Base-by-base conservation (phyloP, 2,797 vertebrate genomes). In the Poecilia picta region DNA sequence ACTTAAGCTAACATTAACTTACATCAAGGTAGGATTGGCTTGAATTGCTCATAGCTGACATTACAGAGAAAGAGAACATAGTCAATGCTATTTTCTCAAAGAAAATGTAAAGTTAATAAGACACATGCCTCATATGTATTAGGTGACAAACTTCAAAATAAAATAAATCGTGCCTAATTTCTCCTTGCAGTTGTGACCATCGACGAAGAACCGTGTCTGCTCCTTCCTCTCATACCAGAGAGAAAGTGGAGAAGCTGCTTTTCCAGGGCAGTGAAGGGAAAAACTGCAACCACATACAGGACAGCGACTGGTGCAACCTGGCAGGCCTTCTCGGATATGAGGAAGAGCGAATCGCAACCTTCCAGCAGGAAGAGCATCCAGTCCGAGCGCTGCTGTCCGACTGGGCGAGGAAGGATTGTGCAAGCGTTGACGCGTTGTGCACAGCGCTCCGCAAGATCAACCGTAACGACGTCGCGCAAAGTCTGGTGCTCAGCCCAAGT, bases 161-260 rank as follows among this genome's bases (percentile, higher is more conserved):
- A 43, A n/a, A 72, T 55, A 53, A 66, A 70, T 5, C 10, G 20
- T 12, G 76, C 0, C 74, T 75, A 1, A 75, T 59, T 49, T 82
- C 4, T 28, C 28, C 62, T 28, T 41, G 55, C 93, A 98, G 97
- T 94, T 0, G 95, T 98, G 77, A 97, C 96, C 81, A 96, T 96
- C 36, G 97, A 98, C 0, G 96, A 97, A 33, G 96, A 91, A 75
- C 97, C 96, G 0, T 97, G 96, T 73, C 75, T 94, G 76, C 95
- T 92, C 62, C 94, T 99, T 83, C 96, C 98, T 0, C 91, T 97
- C 95, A 97, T 93, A 97, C 97, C 83, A 94, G 96, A 71, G 97
- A 99, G 81, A 98, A 99, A 87, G 96, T 99, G 68, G 98, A 99
- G 93, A 97, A 98, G 86, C 96, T 99, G 81, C 94, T 99, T 83